A percentile compares a stretch with the other conserved stretches of the same genome.
phyloP scores from a whole-genome alignment of 1,140 invertebrate genomes.

The Pseudobourletiella spinata region DNA sequence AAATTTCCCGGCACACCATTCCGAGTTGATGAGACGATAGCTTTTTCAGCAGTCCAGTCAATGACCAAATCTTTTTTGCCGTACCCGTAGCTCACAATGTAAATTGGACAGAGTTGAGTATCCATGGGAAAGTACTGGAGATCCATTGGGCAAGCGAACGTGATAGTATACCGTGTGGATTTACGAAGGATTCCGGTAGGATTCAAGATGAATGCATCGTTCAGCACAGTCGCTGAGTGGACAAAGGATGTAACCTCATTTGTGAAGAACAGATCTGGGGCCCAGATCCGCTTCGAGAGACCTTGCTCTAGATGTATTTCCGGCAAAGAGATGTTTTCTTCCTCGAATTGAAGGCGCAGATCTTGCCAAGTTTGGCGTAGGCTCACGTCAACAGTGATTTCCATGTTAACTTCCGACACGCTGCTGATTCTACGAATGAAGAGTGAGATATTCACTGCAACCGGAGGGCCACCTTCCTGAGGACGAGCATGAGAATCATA shows the following conservation, averaged over 20 bases:
- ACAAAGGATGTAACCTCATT: neutral
- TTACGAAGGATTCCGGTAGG: slow-evolving; percentile 39
- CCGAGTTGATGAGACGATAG: too few species aligned
- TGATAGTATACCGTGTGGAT: slow-evolving; percentile 38
- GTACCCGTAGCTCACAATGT: slow-evolving; percentile 44
- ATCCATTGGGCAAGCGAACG: slow-evolving; percentile 42
- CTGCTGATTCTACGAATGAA: neutral
- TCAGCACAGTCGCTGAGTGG: neutral
- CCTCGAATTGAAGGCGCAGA: slow-evolving; percentile 36
- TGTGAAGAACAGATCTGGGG: neutral
- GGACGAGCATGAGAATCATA: slow-evolving; percentile 41
- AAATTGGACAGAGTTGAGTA: slow-evolving; percentile 44
- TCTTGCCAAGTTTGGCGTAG: slow-evolving; percentile 50
- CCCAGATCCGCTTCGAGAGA: neutral
- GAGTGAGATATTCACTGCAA: neutral
- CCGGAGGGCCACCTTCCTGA: slow-evolving; percentile 37
- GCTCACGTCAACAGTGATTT: slow-evolving; percentile 53
- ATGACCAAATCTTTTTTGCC: neutral
- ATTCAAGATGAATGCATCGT: neutral
- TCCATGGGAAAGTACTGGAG: slow-evolving; percentile 44
- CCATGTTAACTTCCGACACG: slow-evolving; percentile 36
- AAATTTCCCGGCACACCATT: too few species aligned
- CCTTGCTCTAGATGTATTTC: neutral
- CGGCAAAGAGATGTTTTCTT: neutral
- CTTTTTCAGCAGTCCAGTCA: too few species aligned